Conservation (phyloP, 2,888 invertebrate genomes). For the Drosophila paracracens region DNA sequence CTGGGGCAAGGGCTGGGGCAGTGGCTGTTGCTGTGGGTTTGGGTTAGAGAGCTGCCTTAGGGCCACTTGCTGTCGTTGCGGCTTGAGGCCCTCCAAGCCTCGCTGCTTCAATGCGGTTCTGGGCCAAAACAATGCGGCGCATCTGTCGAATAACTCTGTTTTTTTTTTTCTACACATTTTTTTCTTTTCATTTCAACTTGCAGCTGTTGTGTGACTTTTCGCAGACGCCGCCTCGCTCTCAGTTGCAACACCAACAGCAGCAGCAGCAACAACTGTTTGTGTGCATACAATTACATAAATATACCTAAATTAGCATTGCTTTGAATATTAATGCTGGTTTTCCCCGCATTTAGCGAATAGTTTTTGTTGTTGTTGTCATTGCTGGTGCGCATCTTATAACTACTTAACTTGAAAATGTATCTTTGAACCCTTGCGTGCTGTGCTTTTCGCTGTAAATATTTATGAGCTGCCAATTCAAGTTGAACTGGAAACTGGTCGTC, state of each 20-base stretch:
- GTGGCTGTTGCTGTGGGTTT: neutral
- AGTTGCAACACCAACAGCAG: constrained; percentile 45
- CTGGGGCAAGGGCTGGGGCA: neutral
- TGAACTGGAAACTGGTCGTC: constrained; percentile 62
- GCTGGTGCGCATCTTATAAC: constrained; percentile 33
- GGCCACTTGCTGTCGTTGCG: constrained; percentile 58
- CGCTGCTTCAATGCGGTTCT: constrained; percentile 77
- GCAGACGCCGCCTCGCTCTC: constrained; percentile 56
- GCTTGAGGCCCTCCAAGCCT: constrained; percentile 12
- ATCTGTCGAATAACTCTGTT: constrained; percentile 51
- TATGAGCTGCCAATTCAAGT: constrained; percentile 75
- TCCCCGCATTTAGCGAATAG: constrained; percentile 6
- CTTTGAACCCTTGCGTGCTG: constrained; percentile 38
- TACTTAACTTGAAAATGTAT: constrained; percentile 28
- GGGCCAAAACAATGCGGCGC: constrained; percentile 73
- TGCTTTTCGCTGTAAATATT: constrained; percentile 69
- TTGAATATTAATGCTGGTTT: constrained; percentile 67
- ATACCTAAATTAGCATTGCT: constrained; percentile 70
- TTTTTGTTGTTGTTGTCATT: neutral
- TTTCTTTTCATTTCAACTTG: constrained; percentile 8
- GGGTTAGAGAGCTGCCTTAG: constrained; percentile 20
- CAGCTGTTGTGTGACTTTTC: constrained; percentile 61
- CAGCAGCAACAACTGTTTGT: constrained; percentile 19
- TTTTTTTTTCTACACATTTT: neutral
- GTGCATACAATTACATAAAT: constrained; percentile 3